Conservation (phyloP, 30 jellyfish, hydroid and myxozoan species). For the Turritopsis rubra region DNA sequence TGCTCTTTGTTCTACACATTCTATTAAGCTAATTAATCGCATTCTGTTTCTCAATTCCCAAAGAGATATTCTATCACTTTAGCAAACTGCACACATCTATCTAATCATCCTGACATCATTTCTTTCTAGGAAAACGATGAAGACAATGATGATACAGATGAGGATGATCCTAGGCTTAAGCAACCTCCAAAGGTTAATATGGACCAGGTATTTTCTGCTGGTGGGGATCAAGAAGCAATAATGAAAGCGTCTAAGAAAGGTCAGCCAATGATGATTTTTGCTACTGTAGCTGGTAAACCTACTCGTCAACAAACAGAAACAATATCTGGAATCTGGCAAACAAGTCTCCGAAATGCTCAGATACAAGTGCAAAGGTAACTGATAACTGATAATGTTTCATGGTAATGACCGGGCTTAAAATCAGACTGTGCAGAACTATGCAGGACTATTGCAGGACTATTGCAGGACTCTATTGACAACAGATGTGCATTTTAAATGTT, state of each 20-base stretch:
- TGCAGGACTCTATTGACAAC: too few relatives aligned
- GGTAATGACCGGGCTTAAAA: too few relatives aligned
- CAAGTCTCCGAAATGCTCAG: conserved; percentile 70
- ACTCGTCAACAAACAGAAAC: conserved; percentile 57
- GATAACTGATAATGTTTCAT: too few relatives aligned
- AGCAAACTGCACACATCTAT: too few relatives aligned
- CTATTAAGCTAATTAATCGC: too few relatives aligned
- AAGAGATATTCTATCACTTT: too few relatives aligned
- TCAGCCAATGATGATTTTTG: conserved; percentile 83
- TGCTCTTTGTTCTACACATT: too few relatives aligned
- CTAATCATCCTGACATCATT: background rate
- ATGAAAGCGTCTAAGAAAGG: conserved; percentile 84
- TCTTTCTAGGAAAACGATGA: conserved; percentile 78
- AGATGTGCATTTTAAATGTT: too few relatives aligned
- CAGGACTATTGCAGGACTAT: too few relatives aligned
- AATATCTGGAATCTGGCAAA: conserved; percentile 70
- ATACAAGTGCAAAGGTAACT: conserved; percentile 68
- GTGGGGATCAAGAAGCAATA: conserved; percentile 53
- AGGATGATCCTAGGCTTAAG: conserved; percentile 55
- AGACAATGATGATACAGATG: conserved; percentile 61
- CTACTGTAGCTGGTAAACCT: conserved; percentile 87
- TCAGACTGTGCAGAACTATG: too few relatives aligned
- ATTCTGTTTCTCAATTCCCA: too few relatives aligned
- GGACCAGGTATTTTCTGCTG: conserved; percentile 30
- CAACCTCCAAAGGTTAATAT: conserved; percentile 38